Conservation (phyloP, 2,113 vertebrate species). For the Hemicordylus capensis region DNA sequence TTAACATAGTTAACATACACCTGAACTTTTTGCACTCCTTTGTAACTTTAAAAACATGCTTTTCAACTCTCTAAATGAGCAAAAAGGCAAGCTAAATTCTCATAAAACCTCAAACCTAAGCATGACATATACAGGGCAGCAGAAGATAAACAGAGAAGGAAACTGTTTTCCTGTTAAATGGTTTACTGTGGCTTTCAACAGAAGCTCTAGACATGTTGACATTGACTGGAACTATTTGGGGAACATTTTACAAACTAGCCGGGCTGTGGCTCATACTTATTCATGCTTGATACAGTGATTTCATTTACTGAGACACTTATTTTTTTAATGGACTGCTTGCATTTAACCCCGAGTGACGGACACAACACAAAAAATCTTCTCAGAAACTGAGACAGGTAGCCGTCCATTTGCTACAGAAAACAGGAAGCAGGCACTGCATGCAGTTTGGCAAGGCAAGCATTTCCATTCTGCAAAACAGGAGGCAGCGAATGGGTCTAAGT, state of each 20-base stretch:
- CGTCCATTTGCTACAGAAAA: conserved; percentile 10
- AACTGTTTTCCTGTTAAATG: conserved; percentile 3
- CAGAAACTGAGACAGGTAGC: neutral
- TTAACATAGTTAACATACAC: neutral
- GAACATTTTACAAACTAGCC: conserved; percentile 33
- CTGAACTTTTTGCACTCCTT: neutral
- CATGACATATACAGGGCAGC: neutral
- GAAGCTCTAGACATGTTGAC: conserved; percentile 35
- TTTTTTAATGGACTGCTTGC: conserved; percentile 5
- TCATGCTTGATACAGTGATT: conserved; percentile 5
- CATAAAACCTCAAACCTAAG: neutral
- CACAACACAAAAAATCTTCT: conserved; percentile 24
- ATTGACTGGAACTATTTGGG: conserved; percentile 30
- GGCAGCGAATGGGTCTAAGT: neutral
- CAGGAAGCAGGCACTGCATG: conserved; percentile 23
- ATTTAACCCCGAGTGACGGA: conserved; percentile 30
- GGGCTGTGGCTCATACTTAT: conserved; percentile 20
- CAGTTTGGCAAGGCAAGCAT: conserved; percentile 15
- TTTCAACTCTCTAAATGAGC: neutral
- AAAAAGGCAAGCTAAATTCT: neutral
- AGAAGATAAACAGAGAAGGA: neutral
- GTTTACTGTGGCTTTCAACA: conserved; percentile 15
- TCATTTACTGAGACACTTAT: conserved; percentile 21
- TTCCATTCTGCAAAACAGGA: conserved; percentile 16
- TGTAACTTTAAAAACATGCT: neutral